phyloP scores from a whole-genome alignment of 1,140 invertebrate species.

The Platyscapa corneri region DNA sequence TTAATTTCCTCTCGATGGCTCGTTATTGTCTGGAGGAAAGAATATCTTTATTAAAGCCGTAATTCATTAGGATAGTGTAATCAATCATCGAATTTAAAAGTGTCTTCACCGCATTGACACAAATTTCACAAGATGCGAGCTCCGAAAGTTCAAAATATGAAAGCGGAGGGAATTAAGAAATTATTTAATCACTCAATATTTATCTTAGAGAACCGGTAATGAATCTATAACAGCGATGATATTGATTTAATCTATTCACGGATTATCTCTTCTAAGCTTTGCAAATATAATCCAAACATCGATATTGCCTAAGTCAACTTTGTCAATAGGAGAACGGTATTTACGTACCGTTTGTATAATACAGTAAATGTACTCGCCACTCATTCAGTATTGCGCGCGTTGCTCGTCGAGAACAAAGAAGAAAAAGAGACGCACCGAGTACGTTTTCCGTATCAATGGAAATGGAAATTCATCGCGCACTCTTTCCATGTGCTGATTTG shows the following conservation, averaged over 20 bases:
- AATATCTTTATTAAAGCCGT: background rate
- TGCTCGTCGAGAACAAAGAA: background rate
- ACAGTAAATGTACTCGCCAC: background rate
- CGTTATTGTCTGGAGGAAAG: background rate
- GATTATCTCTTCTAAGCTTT: background rate
- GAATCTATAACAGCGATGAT: background rate
- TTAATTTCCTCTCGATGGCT: background rate
- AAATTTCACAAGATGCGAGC: background rate
- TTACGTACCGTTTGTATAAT: background rate
- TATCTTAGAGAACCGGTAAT: background rate
- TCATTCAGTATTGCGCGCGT: background rate
- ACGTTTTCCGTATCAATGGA: background rate
- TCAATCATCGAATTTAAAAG: slow-evolving; percentile 34
- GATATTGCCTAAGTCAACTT: background rate
- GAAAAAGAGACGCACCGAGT: background rate
- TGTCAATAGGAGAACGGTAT: background rate
- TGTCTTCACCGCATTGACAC: slow-evolving; percentile 19
- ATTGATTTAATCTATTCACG: background rate
- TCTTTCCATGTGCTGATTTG: slow-evolving; percentile 13
- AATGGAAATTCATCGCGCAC: slow-evolving; percentile 16
- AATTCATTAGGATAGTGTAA: background rate
- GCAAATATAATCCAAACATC: background rate
- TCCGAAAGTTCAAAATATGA: slow-evolving; percentile 24
- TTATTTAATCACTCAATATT: background rate
- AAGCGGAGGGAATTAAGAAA: background rate